Evolutionary conservation across 2,888 invertebrate genomes (phyloP).

Genomic region (Poecilus cupreus): DNA sequence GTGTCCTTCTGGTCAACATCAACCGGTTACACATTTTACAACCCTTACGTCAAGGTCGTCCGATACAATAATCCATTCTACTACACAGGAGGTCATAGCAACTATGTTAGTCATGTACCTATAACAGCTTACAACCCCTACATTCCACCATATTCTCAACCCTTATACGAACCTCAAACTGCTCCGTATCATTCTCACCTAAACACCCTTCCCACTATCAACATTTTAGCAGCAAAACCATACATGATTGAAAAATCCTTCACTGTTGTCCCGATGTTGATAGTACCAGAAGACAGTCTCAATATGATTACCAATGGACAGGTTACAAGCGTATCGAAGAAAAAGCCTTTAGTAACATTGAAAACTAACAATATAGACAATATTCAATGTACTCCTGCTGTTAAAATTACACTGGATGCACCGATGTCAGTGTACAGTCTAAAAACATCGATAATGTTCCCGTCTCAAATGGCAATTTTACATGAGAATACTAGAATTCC

Average conservation of each 20-base stretch:
- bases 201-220: conserved; percentile 66
- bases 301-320: conserved; percentile 69
- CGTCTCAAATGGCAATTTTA: conserved; percentile 70
- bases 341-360: conserved; percentile 70
- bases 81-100: conserved; percentile 26
- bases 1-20: background rate
- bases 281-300: conserved; percentile 68
- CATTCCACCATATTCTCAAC: conserved; percentile 28
- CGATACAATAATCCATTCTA: conserved; percentile 30
- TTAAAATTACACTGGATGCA: conserved; percentile 70
- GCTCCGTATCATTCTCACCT: conserved; percentile 61
- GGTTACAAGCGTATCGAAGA: conserved; percentile 69
- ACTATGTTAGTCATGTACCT: conserved; percentile 43
- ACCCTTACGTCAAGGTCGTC: conserved; percentile 45
- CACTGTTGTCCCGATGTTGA: conserved; percentile 70
- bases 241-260: conserved; percentile 68
- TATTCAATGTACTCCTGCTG: conserved; percentile 71
- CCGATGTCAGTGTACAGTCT: conserved; percentile 70
- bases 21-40: conserved; percentile 27
- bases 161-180: conserved; percentile 42
- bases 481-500: conserved; percentile 71
- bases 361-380: conserved; percentile 67
- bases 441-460: conserved; percentile 71
- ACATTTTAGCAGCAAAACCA: conserved; percentile 69
- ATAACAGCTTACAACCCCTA: conserved; percentile 31